Base-by-base conservation (phyloP, 1,140 invertebrate genomes). In the Drosophila virilis region DNA sequence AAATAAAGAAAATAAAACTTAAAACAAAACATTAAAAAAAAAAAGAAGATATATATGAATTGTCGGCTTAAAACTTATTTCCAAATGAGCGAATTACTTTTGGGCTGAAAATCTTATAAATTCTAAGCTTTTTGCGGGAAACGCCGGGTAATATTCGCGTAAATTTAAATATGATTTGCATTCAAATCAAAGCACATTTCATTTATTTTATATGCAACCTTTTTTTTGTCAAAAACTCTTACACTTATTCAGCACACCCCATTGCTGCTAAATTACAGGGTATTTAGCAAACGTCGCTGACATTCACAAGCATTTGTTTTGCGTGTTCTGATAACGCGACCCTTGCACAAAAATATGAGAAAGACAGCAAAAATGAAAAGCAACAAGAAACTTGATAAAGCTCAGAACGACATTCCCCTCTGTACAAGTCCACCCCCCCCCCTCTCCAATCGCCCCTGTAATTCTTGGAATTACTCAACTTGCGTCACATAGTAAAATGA, bases 401-500 rank as follows among this genome's bases (percentile, higher is more conserved):
- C 28, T 38, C n/a, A n/a, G 17, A 46, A 45, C 28, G 17, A 38
- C 1, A 13, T 12, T 38, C 15, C 33, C 51, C 51, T 38, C 32
- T 43, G 55, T 8, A 8, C 9, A 33, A 33, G 0, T 8, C n/a
- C 13, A 13, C 22, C 4, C 48, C 17, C 8, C 12, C 48, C n/a
- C 37, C 13, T 22, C 10, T n/a, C 42, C n/a, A n/a, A n/a, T 7
- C 4, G 8, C 2, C 33, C 5, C n/a, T 38, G 2, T 7, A 22
- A 40, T 1, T 15, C 50, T 22, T 4, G 32, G 12, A 38, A 60
- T 51, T 13, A 51, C 32, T 17, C 46, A 13, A 8, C 32, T n/a
- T 17, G 3, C 22, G 42, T 32, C 69, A 57, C 51, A 51, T 48
- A 13, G 58, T 52, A 48, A 68, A 64, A 46, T 62, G 52, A 64